Conservation (phyloP, 2,888 invertebrate genomes). For the Yponomeuta plumbellus region DNA sequence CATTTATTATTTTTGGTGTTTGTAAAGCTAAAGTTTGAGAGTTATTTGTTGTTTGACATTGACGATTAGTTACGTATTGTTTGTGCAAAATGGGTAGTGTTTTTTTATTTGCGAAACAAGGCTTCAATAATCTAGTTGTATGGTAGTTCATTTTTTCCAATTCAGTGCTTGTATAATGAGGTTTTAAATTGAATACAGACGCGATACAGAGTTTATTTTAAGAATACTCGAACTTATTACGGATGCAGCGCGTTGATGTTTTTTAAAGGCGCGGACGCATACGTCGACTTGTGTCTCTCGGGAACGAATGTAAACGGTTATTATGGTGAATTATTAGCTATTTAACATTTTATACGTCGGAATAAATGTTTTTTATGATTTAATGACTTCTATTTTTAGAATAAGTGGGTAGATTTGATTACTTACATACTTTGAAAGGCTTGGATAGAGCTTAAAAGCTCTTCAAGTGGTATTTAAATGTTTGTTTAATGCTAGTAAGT, state of each 20-base stretch:
- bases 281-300: conserved; percentile 21
- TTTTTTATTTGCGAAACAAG: not conserved
- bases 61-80: not conserved
- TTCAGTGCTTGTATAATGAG: not conserved
- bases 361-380: too few relatives aligned
- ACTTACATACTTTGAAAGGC: not conserved
- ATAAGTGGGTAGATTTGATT: not conserved
- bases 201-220: conserved; percentile 2
- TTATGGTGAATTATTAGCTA: not conserved
- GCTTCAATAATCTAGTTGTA: not conserved
- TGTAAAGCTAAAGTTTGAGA: not conserved
- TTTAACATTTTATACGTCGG: too few relatives aligned
- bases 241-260: conserved; percentile 53
- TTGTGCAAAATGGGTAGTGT: not conserved
- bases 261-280: conserved; percentile 30
- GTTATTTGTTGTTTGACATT: not conserved
- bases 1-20: not conserved
- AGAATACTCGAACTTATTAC: conserved; percentile 19
- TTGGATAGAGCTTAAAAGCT: not conserved
- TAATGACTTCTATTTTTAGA: not conserved
- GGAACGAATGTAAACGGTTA: conserved; percentile 10
- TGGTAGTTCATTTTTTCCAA: not conserved
- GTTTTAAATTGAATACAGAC: not conserved
- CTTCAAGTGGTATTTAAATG: not conserved
- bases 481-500: not conserved